A percentile compares a stretch with the other conserved stretches of the same genome.
These are phyloP conservation scores for Caenorhabditis sp. DNA, from an alignment of 2,888 invertebrate genomes.

Conservation along the genomic window DNA sequence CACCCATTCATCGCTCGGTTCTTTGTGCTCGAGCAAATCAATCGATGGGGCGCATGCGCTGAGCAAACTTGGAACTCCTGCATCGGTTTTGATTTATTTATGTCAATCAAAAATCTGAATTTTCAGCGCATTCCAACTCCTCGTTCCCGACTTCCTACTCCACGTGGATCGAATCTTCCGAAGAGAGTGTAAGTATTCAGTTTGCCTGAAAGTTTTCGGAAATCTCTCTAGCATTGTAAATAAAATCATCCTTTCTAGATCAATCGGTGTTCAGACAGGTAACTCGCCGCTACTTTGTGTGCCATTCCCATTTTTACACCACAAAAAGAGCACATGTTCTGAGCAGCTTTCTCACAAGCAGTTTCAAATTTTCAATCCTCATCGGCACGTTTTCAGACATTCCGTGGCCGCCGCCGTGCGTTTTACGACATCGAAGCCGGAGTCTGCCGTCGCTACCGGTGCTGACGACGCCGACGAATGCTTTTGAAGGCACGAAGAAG, in stretches of 20 bases:
- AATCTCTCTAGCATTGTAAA: background rate
- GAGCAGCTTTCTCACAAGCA: too few species aligned
- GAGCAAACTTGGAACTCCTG: conserved; percentile 14
- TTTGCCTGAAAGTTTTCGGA: background rate
- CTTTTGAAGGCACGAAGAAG: conserved; percentile 19
- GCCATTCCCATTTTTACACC: conserved; percentile 1
- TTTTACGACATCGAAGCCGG: conserved; percentile 56
- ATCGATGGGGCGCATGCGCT: conserved; percentile 42
- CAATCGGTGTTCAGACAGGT: conserved; percentile 56
- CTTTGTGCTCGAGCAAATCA: conserved; percentile 50
- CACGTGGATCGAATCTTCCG: conserved; percentile 37
- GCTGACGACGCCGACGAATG: conserved; percentile 38
- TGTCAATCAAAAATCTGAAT: background rate
- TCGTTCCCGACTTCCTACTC: conserved; percentile 48
- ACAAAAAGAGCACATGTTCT: too few species aligned
- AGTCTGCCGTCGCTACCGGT: conserved; percentile 30
- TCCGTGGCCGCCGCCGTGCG: conserved; percentile 61
- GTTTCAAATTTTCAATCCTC: too few species aligned
- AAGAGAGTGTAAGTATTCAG: conserved; percentile 49
- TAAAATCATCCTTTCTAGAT: conserved; percentile 24
- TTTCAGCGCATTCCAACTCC: conserved; percentile 45
- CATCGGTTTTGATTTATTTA: background rate
- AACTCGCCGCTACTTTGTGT: conserved; percentile 17
- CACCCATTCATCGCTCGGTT: conserved; percentile 43
- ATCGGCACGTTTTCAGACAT: conserved; percentile 62